These are phyloP conservation scores for Argyrosomus regius DNA, from an alignment of 2,797 vertebrate genomes.

Conservation along the genomic window DNA sequence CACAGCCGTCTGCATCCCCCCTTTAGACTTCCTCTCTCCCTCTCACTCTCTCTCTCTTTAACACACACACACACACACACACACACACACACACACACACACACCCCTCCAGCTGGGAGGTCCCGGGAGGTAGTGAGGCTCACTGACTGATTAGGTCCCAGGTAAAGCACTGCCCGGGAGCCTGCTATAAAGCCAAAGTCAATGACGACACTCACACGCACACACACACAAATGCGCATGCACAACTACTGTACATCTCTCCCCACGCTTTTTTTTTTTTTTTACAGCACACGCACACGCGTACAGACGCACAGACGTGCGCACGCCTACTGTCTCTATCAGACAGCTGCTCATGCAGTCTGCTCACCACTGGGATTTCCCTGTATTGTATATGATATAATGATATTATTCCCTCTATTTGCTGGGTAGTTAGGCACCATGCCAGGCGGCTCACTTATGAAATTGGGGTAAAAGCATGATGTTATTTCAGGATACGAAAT, in stretches of 20 bases:
- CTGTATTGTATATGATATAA: constrained; percentile 78
- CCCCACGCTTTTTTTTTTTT: constrained; percentile 35
- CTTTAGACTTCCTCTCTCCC: constrained; percentile 51
- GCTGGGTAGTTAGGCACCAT: constrained; percentile 80
- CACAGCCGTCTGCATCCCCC: constrained; percentile 72
- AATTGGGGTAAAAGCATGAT: constrained; percentile 69
- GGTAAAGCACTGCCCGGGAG: constrained; percentile 91
- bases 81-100: constrained; percentile 40
- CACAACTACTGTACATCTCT: constrained; percentile 56
- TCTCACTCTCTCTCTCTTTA: constrained; percentile 26
- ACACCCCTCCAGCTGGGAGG: constrained; percentile 85
- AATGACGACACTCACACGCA: constrained; percentile 80
- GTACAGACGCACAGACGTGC: constrained; percentile 29
- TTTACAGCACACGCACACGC: constrained; percentile 35
- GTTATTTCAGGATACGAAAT: constrained; percentile 71
- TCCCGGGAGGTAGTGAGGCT: constrained; percentile 85
- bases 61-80: constrained; percentile 28
- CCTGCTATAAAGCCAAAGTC: constrained; percentile 90
- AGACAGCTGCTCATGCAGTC: constrained; percentile 80
- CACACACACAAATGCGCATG: constrained; percentile 17
- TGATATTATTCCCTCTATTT: constrained; percentile 82
- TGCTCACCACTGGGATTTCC: constrained; percentile 81
- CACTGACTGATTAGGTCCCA: constrained; percentile 93
- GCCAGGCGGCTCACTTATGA: constrained; percentile 78
- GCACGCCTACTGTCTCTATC: constrained; percentile 69